Conservation (phyloP, 1,140 invertebrate genomes). For the Philotrypesis tridentata region DNA sequence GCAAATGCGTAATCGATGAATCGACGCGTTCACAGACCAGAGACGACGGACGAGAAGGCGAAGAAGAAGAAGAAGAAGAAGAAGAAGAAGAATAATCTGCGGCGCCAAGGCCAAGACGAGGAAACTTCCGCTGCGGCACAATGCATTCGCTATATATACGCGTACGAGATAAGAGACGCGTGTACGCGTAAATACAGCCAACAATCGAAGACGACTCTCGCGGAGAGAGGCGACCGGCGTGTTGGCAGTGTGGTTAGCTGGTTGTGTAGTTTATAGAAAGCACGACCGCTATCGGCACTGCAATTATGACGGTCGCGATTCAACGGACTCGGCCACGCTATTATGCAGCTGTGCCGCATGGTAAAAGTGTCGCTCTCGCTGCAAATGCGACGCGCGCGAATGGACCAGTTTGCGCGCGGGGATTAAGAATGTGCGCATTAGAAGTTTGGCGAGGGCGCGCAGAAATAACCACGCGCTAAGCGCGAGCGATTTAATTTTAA, state of each 20-base stretch:
- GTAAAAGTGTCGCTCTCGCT: too few relatives aligned
- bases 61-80: too few relatives aligned
- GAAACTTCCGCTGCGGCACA: not conserved
- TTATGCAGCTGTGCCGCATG: not conserved
- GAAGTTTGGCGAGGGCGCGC: too few relatives aligned
- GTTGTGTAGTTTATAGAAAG: slow-evolving; percentile 84
- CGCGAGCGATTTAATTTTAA: not conserved
- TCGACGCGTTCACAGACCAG: not conserved
- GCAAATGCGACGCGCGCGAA: too few relatives aligned
- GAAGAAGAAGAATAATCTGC: not conserved
- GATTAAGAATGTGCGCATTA: too few relatives aligned
- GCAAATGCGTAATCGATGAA: not conserved
- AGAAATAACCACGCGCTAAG: not conserved
- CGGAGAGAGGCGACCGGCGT: slow-evolving; percentile 74
- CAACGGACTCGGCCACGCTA: slow-evolving; percentile 42
- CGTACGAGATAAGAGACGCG: not conserved
- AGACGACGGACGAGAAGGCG: too few relatives aligned
- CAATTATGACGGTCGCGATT: slow-evolving; percentile 80
- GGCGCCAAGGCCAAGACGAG: not conserved
- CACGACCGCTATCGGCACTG: slow-evolving; percentile 97
- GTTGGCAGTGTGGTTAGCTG: slow-evolving; percentile 99
- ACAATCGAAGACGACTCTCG: too few relatives aligned
- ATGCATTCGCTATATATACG: not conserved
- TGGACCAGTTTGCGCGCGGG: too few relatives aligned
- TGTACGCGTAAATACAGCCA: too few relatives aligned